phyloP scores from a whole-genome alignment of 2,888 invertebrate species.

The Leptopilina syphax region DNA sequence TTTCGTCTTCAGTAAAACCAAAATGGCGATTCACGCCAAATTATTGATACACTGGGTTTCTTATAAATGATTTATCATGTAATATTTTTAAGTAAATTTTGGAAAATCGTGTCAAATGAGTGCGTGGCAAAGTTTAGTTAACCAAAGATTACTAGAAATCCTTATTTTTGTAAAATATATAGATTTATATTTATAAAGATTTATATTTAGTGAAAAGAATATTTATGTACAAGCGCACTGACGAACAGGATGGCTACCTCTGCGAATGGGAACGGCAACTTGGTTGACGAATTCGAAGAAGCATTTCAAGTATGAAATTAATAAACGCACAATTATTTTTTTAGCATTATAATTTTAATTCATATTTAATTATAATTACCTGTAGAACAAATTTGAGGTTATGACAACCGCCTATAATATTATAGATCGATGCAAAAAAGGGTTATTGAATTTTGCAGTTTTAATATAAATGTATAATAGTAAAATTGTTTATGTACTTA shows the following conservation, averaged over 20 bases:
- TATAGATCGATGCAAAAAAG: too few relatives aligned
- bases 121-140: not conserved
- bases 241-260: conserved; percentile 83
- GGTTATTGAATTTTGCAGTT: too few relatives aligned
- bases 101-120: conserved; percentile 4
- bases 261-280: conserved; percentile 89
- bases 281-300: conserved; percentile 94
- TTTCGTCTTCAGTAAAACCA: not conserved
- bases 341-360: not conserved
- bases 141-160: conserved; percentile 14
- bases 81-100: not conserved
- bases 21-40: too few relatives aligned
- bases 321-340: not conserved
- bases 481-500: too few relatives aligned
- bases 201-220: not conserved
- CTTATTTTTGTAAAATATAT: not conserved
- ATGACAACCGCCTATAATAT: too few relatives aligned
- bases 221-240: conserved; percentile 21
- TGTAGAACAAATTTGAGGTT: too few relatives aligned
- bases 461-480: too few relatives aligned
- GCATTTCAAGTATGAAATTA: conserved; percentile 86
- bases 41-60: too few relatives aligned
- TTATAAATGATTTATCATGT: not conserved
- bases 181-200: not conserved
- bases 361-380: not conserved